A percentile compares a stretch with the other conserved stretches of the same genome.
These are phyloP conservation scores for Littorina saxatilis DNA, from an alignment of 1,140 invertebrate genomes.

Conservation along the genomic window DNA sequence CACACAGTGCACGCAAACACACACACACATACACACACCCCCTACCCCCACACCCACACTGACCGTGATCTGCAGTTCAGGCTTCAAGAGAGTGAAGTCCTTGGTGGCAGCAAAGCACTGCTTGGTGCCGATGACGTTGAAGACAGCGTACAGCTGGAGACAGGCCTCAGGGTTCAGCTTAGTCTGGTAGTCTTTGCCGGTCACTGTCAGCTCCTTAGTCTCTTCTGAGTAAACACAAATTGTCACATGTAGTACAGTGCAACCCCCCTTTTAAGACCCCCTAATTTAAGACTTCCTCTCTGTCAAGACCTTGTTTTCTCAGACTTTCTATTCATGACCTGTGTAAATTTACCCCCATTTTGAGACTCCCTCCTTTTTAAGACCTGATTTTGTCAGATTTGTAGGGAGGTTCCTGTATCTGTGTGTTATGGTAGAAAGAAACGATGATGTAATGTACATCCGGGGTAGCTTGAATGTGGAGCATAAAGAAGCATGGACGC, in stretches of 20 bases:
- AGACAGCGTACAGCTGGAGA: constrained; percentile 31
- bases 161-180: constrained; percentile 47
- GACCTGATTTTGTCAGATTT: no score
- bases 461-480: neutral
- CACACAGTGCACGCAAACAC: neutral
- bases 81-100: constrained; percentile 44
- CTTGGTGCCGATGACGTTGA: constrained; percentile 42
- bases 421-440: neutral
- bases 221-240: constrained; percentile 27
- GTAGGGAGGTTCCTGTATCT: neutral
- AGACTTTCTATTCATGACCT: no score
- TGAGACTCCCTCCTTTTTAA: no score
- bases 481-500: no score
- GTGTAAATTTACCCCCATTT: no score
- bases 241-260: neutral
- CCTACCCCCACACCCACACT: no score
- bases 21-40: neutral
- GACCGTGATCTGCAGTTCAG: constrained; percentile 46
- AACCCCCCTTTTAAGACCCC: no score
- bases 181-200: constrained; percentile 33
- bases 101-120: constrained; percentile 42
- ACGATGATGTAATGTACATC: neutral
- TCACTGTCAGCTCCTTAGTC: constrained; percentile 13
- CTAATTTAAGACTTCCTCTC: no score
- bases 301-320: no score